These are phyloP conservation scores for Venustaconcha ellipsiformis DNA, from an alignment of 1,140 invertebrate genomes.

Conservation along the genomic window DNA sequence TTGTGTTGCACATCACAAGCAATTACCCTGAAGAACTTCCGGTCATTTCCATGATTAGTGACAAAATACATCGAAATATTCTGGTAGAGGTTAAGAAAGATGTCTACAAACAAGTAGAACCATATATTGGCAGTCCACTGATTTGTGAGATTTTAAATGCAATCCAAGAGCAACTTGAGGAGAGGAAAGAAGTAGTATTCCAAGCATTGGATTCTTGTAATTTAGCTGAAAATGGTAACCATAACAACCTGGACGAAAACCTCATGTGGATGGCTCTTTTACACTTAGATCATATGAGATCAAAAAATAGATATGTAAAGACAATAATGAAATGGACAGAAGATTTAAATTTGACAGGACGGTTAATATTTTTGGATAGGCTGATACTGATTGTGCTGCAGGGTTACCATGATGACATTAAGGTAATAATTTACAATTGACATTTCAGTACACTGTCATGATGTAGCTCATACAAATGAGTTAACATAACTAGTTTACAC, in stretches of 20 bases:
- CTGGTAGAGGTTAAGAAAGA: neutral
- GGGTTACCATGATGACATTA: slow-evolving; percentile 22
- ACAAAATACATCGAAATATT: neutral
- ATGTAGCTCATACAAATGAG: neutral
- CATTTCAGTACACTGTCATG: neutral
- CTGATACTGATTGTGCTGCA: slow-evolving; percentile 43
- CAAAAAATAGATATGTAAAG: slow-evolving; percentile 40
- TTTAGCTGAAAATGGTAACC: slow-evolving; percentile 1
- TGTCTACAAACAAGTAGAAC: neutral
- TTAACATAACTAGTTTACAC: neutral
- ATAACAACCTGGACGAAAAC: neutral
- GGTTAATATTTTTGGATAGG: slow-evolving; percentile 37
- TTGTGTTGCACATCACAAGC: slow-evolving; percentile 7
- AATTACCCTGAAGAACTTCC: slow-evolving; percentile 18
- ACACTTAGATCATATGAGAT: slow-evolving; percentile 46
- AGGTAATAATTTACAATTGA: slow-evolving; percentile 18
- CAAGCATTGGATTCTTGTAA: slow-evolving; percentile 1
- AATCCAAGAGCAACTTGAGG: slow-evolving; percentile 9
- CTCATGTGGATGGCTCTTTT: slow-evolving; percentile 15
- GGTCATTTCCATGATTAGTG: slow-evolving; percentile 16
- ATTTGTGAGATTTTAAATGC: slow-evolving; percentile 12
- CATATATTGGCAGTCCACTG: slow-evolving; percentile 8
- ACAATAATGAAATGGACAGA: slow-evolving; percentile 42
- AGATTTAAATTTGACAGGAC: slow-evolving; percentile 34
- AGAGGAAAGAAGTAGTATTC: neutral